Evolutionary conservation across 2,888 invertebrate genomes (phyloP), one percentile per base, ranked within the genome.

Genomic region (Tromatobia lineatoria): DNA sequence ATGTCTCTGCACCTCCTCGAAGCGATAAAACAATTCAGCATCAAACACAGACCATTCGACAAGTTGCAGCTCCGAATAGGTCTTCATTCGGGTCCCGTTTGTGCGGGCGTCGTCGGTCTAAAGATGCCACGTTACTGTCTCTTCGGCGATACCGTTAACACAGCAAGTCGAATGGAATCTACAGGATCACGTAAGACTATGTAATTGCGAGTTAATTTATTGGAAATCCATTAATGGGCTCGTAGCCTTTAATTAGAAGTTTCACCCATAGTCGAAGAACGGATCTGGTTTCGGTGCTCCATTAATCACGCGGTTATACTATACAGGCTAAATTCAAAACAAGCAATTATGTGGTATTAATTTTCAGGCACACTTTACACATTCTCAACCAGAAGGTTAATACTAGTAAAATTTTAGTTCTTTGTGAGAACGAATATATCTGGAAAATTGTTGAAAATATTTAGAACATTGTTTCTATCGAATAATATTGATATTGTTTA

Each of bases 61-160:
- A 96, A 97, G 87, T 95, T 99, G 20, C 96, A 97, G 92, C 95
- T 99, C 6, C 95, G 99, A 38, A 98, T 99, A 86, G 99, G 99
- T 82, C 96, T 99, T 83, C 99, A 99, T 94, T 97, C 98, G 97
- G 97, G 98, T 8, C 98, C 98, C 0, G 98, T 98, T 15, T 98
- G 98, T 90, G 98, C 98, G 0, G 98, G 98, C 0, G 98, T 98
- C 0, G 98, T 98, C 0, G 98, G 98, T 0, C 94, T 97, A 6
- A 98, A 98, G 94, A 98, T 98, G 98, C 98, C 98, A 0, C 95
- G 98, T 64, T 98, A 98, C 91, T 98, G 98, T 90, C 94, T 98
- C 3, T 98, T 98, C 90, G 98, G 98, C 0, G 98, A 98, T 91
- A 98, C 98, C 0, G 98, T 98, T 0, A 98, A 98, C 91, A 98